These are phyloP conservation scores for Pan troglodytes DNA, from an alignment of 2,113 vertebrate species.

Conservation along the genomic window NHGRI_mPanTro3-v2.1_pri NC_072398.2:68853001-68853500, in stretches of 20 bases:
- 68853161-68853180: neutral
- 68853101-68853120: neutral
- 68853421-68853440: neutral
- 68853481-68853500: neutral
- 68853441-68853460: neutral
- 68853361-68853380: neutral
- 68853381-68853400: neutral
- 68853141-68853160: neutral
- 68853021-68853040: neutral
- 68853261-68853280: neutral
- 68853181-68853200: neutral
- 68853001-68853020: neutral
- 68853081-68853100: fast-evolving
- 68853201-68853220: neutral
- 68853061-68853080: too few species aligned
- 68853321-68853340: neutral
- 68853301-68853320: neutral
- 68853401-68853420: fast-evolving
- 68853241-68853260: neutral
- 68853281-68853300: too few species aligned
- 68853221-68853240: neutral
- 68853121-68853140: neutral
- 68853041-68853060: neutral
- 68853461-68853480: neutral
- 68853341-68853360: fast-evolving